Evolutionary conservation across 2,888 invertebrate genomes (phyloP), one percentile per base, ranked within the genome.

Genomic region (Smittia aterrima): DNA sequence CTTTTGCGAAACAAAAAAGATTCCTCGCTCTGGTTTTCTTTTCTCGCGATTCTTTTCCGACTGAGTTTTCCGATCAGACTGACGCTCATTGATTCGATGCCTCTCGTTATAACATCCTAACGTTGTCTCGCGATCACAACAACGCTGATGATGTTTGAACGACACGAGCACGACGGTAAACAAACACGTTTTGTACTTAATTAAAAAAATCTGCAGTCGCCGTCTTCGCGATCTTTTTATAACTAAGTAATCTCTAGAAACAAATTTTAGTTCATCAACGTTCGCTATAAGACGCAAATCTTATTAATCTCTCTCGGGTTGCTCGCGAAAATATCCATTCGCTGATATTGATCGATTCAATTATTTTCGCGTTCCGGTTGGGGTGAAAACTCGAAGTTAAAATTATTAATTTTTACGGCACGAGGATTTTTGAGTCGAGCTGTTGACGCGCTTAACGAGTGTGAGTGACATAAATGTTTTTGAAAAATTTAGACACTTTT

Each of bases 11-110:
- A 20, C n/a, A 64, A 27, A 58, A 58, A 53, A 24, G 25, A 3
- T 70, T 47, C 22, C 32, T 68, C 25, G n/a, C 22, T 40, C 22
- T 13, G 27, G 24, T 3, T 41, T 41, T 68, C 22, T 47, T 18
- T 24, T 24, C 41, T 38, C 41, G 38, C 32, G 70, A 70, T 70
- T 53, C 53, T 41, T 68, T 27, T 47, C 58, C 62, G 72, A 62
- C 54, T 62, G 72, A 72, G 20, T 72, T 72, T 72, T 72, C 72
- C 72, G 62, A 72, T 72, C 62, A 40, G 25, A 72, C 72, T 72
- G 72, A 58, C 54, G 72, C 58, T 72, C 62, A 72, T 72, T 18
- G 27, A 62, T 72, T 16, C 38, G 24, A 72, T 24, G 40, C 18
- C 72, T 62, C 72, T 72, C 72, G 54, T 54, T 72, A 62, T 72